Percentiles rank a stretch among this genome's conserved stretches.
These are phyloP conservation scores for Hepsetus odoe DNA, from an alignment of 2,113 vertebrate genomes.

Conservation along the genomic window DNA sequence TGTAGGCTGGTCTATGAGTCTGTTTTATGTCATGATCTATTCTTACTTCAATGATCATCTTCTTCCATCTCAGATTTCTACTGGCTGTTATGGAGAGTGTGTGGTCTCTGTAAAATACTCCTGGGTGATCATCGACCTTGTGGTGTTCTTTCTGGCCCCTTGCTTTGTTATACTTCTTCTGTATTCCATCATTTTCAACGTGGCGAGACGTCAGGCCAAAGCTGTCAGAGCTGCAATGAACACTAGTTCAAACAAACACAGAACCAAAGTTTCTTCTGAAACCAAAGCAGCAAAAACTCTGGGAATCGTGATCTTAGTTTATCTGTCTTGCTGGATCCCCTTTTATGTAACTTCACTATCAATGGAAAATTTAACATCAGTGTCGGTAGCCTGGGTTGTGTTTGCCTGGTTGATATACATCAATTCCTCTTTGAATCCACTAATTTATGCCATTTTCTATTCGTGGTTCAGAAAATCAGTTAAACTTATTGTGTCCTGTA, in stretches of 20 bases:
- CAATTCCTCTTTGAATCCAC: conserved; percentile 42
- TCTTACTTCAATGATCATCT: not conserved
- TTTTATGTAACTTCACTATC: conserved; percentile 26
- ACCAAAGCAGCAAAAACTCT: conserved; percentile 44
- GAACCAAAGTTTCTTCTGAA: conserved; percentile 18
- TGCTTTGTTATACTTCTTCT: conserved; percentile 22
- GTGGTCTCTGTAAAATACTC: conserved; percentile 10
- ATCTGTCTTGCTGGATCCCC: conserved; percentile 29
- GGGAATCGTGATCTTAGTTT: conserved; percentile 34
- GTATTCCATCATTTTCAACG: conserved; percentile 30
- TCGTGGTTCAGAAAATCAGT: conserved; percentile 35
- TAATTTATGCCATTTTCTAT: conserved; percentile 48
- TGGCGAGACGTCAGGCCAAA: conserved; percentile 22
- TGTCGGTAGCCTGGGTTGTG: not conserved
- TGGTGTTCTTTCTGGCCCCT: conserved; percentile 7
- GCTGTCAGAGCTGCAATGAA: not conserved
- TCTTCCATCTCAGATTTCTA: not conserved
- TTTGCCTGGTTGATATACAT: conserved; percentile 34
- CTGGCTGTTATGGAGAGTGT: too few relatives aligned
- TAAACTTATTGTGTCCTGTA: conserved; percentile 36
- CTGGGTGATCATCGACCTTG: conserved; percentile 1
- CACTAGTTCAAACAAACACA: not conserved
- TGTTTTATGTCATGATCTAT: not conserved
- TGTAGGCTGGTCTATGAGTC: conserved; percentile 60
- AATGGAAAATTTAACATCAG: not conserved